Conservation (phyloP, 2,888 invertebrate genomes). For the Brachypterus glaber region DNA sequence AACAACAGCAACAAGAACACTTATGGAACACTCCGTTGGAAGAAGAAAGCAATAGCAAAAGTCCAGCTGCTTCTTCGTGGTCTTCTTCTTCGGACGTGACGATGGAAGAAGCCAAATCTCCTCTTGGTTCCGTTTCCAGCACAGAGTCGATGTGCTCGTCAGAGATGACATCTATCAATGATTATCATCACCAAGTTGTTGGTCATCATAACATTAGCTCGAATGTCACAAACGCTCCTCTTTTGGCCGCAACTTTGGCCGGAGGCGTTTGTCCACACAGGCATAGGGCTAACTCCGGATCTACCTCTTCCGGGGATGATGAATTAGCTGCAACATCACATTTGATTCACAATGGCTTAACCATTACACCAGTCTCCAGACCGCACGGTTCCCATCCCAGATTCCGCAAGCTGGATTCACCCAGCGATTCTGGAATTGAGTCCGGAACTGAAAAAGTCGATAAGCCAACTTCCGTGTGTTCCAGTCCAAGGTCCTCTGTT, state of each 20-base stretch:
- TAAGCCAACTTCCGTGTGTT: conserved; percentile 70
- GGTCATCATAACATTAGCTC: conserved; percentile 37
- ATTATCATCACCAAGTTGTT: conserved; percentile 43
- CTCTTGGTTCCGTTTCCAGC: conserved; percentile 78
- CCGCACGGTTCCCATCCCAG: conserved; percentile 43
- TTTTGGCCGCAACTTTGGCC: conserved; percentile 65
- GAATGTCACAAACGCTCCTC: conserved; percentile 64
- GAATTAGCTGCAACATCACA: conserved; percentile 64
- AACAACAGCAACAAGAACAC: conserved; percentile 52
- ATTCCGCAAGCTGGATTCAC: conserved; percentile 80
- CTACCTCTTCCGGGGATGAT: conserved; percentile 68
- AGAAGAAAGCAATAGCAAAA: conserved; percentile 56
- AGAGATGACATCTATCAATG: conserved; percentile 51
- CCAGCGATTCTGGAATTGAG: conserved; percentile 89
- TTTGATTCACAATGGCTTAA: conserved; percentile 62
- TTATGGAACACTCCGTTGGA: conserved; percentile 58
- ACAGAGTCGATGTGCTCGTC: conserved; percentile 73
- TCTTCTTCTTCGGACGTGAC: conserved; percentile 57
- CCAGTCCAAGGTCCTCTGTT: conserved; percentile 74
- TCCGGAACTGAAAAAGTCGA: conserved; percentile 85
- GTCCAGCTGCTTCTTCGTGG: conserved; percentile 58
- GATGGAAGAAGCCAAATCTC: conserved; percentile 76
- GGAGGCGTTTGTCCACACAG: conserved; percentile 65
- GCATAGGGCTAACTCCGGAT: conserved; percentile 63
- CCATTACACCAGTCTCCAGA: conserved; percentile 57